Evolutionary conservation across 2,113 vertebrate species (phyloP).

Genomic region (Dinomys branickii): DNA sequence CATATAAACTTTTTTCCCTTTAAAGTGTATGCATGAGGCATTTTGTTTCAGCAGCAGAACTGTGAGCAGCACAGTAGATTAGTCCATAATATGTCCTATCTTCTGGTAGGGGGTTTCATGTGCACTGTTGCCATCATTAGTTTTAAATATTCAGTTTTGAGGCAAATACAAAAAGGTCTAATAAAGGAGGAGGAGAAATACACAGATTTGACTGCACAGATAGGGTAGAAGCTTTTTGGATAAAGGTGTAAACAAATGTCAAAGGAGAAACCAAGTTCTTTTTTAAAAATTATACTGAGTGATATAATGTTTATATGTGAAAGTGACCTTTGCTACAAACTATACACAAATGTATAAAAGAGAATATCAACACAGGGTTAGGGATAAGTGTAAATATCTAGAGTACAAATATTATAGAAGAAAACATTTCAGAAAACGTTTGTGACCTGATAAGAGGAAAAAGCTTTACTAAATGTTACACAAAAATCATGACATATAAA

Average conservation of each 20-base stretch:
- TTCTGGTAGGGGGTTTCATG: not conserved
- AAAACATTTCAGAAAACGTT: no score
- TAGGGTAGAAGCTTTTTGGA: not conserved
- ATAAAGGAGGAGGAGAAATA: not conserved
- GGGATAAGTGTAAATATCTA: not conserved
- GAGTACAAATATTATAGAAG: no score
- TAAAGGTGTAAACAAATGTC: not conserved
- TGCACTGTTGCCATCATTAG: not conserved
- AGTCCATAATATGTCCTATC: not conserved
- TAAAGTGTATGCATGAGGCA: not conserved
- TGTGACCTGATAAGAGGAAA: no score
- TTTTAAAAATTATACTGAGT: not conserved
- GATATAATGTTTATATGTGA: not conserved
- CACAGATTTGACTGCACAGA: not conserved
- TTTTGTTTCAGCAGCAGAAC: not conserved
- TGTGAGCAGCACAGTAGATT: not conserved
- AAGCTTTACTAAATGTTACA: no score
- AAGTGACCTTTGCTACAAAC: not conserved
- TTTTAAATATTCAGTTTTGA: not conserved
- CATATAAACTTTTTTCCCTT: not conserved
- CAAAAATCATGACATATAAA: no score
- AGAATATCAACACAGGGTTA: not conserved
- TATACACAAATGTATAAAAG: not conserved
- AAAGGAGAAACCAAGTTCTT: not conserved
- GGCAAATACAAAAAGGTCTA: not conserved